phyloP scores from a whole-genome alignment of 2,888 invertebrate species.

The Sinohyriopsis cumingii region DNA sequence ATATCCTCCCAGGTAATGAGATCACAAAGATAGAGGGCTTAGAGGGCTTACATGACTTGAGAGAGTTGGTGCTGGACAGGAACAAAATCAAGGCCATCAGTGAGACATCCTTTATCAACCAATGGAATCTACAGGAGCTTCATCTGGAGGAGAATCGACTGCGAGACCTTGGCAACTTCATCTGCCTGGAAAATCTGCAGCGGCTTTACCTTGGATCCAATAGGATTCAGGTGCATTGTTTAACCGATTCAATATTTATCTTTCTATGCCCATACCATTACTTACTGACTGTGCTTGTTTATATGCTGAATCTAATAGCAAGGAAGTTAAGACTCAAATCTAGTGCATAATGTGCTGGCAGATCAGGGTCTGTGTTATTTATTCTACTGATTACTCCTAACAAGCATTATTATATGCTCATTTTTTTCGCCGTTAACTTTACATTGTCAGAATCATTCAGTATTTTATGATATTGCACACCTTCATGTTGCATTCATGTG shows the following conservation, averaged over 20 bases:
- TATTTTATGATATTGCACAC: too few species aligned
- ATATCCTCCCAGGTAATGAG: slow-evolving; percentile 65
- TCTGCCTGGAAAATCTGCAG: slow-evolving; percentile 65
- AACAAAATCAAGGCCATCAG: slow-evolving; percentile 69
- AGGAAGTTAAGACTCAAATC: too few species aligned
- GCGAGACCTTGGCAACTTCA: slow-evolving; percentile 63
- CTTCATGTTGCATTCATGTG: too few species aligned
- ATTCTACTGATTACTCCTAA: too few species aligned
- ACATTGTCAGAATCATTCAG: too few species aligned
- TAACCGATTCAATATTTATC: neutral
- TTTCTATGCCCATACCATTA: neutral
- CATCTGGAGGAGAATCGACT: slow-evolving; percentile 72
- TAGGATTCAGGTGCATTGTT: slow-evolving; percentile 62
- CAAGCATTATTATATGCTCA: too few species aligned
- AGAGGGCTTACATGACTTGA: slow-evolving; percentile 67
- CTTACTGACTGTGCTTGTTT: neutral
- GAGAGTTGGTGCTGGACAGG: slow-evolving; percentile 71
- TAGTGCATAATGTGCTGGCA: too few species aligned
- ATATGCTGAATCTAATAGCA: too few species aligned
- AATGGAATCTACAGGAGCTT: slow-evolving; percentile 70
- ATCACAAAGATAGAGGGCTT: slow-evolving; percentile 69
- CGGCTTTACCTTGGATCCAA: slow-evolving; percentile 71
- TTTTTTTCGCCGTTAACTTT: too few species aligned
- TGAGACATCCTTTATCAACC: slow-evolving; percentile 67
- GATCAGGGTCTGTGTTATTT: too few species aligned